These are phyloP conservation scores for Paraescarpia echinospica DNA, from an alignment of 1,140 invertebrate species.

Conservation along the genomic window DNA sequence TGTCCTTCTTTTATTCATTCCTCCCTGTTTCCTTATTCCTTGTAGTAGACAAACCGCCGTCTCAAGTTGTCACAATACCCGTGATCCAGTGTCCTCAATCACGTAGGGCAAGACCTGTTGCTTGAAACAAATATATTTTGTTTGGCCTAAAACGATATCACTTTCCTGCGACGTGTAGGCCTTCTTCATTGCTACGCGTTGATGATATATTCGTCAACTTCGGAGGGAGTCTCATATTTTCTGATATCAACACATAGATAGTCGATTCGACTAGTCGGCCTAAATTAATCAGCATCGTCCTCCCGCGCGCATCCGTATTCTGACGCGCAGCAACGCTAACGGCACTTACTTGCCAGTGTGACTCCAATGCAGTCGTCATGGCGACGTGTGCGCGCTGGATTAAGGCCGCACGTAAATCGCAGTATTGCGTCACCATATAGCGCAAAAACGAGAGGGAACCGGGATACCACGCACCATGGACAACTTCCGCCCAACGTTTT, in stretches of 20 bases:
- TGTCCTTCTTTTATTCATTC: too few species aligned
- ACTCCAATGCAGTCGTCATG: not conserved
- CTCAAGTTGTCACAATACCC: too few species aligned
- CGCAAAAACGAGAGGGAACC: not conserved
- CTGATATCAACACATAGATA: not conserved
- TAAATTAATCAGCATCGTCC: not conserved
- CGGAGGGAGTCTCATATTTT: not conserved
- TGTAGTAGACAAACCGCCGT: too few species aligned
- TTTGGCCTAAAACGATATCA: not conserved
- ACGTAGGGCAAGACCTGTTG: not conserved
- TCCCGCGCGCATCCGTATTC: not conserved
- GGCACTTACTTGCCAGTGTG: not conserved
- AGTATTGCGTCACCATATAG: not conserved
- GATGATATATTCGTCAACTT: not conserved
- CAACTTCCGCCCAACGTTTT: not conserved
- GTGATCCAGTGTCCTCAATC: not conserved
- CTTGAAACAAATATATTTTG: not conserved
- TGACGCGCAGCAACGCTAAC: not conserved
- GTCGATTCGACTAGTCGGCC: not conserved
- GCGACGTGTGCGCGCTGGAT: not conserved
- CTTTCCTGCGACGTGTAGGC: not conserved
- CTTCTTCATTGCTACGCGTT: not conserved
- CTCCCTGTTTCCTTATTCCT: too few species aligned
- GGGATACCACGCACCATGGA: not conserved
- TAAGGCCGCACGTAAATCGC: not conserved